Evolutionary conservation across 2,888 invertebrate species (phyloP), one percentile per base, ranked within the genome.

Genomic region (Anarsia innoxiella): DNA sequence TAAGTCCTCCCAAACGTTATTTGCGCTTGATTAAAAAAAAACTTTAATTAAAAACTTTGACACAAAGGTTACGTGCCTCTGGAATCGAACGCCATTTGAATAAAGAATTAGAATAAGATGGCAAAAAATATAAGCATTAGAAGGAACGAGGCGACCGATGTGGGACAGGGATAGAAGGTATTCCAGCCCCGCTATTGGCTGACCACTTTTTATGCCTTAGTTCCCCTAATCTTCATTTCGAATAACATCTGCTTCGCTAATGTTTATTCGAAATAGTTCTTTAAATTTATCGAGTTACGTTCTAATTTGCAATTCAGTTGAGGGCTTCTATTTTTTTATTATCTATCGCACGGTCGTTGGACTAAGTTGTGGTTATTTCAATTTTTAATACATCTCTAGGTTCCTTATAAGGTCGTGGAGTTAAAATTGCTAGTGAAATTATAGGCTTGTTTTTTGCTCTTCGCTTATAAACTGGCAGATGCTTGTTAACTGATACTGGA

Each of bases 171-270:
- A 79, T 54, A 48, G 61, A 48, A 46, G 51, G 68, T 48, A 51
- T 58, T 39, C 49, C 51, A 50, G 59, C 51, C 44, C 51, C 55
- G 60, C 64, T 53, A 83, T 84, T 83, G 83, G 83, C 73, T 78
- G 80, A 77, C 78, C 74, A 67, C 68, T 82, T 84, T 84, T 84
- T 83, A 83, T 83, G 75, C 70, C 55, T 82, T 79, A 82, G 78
- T 82, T 83, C 83, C 84, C 84, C 84, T 83, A 84, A 84, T 83
- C 80, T 83, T 79, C 65, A 70, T 78, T 79, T 77, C 70, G 73
- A 74, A 70, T 66, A 75, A 77, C 83, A 83, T 82, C 82, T 83
- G 83, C 79, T 66, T 50, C 65, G 61, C 57, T 74, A 70, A 78
- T 78, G 72, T 74, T 70, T 73, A 74, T 72, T 68, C 73, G 74